Percentiles rank a stretch among this genome's conserved stretches.
phyloP scores from a whole-genome alignment of 1,140 invertebrate genomes.

The Pissodes strobi region DNA sequence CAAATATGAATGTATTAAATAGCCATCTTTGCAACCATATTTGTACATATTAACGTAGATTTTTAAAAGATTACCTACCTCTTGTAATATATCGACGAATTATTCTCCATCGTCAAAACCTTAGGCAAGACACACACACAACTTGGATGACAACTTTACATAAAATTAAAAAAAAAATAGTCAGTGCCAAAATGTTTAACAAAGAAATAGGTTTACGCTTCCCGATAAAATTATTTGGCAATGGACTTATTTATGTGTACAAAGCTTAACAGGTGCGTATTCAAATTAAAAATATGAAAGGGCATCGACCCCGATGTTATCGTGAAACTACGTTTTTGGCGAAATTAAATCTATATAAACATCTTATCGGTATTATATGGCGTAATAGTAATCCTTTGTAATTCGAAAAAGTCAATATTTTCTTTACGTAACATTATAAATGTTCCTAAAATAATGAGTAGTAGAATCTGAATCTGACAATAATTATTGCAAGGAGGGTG shows the following conservation, averaged over 20 bases:
- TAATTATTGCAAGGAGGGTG: too few relatives aligned
- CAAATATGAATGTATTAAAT: too few relatives aligned
- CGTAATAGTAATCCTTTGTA: too few relatives aligned
- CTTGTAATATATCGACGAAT: constrained; percentile 15
- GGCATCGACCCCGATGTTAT: constrained; percentile 15
- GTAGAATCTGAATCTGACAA: too few relatives aligned
- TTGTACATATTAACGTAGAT: too few relatives aligned
- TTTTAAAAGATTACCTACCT: too few relatives aligned
- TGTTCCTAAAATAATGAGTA: too few relatives aligned
- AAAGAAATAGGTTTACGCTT: constrained; percentile 17
- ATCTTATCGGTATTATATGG: constrained; percentile 1
- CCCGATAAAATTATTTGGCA: constrained; percentile 29
- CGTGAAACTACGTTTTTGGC: background rate
- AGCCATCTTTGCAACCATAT: too few relatives aligned
- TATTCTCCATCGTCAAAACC: background rate
- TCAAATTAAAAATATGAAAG: constrained; percentile 20
- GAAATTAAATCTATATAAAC: constrained; percentile 3
- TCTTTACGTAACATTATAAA: too few relatives aligned
- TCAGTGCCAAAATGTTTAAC: too few relatives aligned
- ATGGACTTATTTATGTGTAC: constrained; percentile 21
- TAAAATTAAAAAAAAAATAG: constrained; percentile 9
- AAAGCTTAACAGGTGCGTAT: constrained; percentile 16
- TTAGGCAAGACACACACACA: too few relatives aligned
- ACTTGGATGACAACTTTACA: background rate
- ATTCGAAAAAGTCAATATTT: too few relatives aligned